Percentiles rank a stretch among this genome's conserved stretches.
phyloP scores from a whole-genome alignment of 2,797 vertebrate genomes.

The Cichlasoma orientale region DNA sequence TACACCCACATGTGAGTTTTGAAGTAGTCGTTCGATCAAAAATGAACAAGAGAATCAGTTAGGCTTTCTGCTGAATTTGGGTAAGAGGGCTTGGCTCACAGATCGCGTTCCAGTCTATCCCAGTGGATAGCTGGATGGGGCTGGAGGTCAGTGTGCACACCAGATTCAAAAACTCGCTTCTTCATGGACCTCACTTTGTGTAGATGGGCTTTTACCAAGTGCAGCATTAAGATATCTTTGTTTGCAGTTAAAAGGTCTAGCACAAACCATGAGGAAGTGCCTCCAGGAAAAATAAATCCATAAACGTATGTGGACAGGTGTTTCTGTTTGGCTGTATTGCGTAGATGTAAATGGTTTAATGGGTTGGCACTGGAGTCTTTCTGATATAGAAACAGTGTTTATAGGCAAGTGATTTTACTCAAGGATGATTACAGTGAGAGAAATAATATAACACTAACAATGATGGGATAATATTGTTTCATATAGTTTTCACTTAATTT shows the following conservation, averaged over 20 bases:
- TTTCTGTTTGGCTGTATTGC: neutral
- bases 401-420: neutral
- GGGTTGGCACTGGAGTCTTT: neutral
- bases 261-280: neutral
- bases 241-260: neutral
- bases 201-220: neutral
- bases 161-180: neutral
- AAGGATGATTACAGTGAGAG: too few relatives aligned
- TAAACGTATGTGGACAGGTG: neutral
- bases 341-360: neutral
- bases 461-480: too few relatives aligned
- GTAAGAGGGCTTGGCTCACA: neutral
- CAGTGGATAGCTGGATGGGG: neutral
- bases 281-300: neutral
- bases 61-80: neutral
- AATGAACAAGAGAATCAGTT: neutral
- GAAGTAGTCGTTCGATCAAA: neutral
- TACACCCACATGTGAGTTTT: neutral
- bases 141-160: neutral
- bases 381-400: neutral
- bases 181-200: neutral
- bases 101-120: neutral
- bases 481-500: too few relatives aligned
- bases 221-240: fast-evolving
- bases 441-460: too few relatives aligned